Percentiles rank a stretch among this genome's conserved stretches.
These are phyloP conservation scores for Xanthia togata DNA, from an alignment of 2,888 invertebrate genomes.

Conservation along the genomic window DNA sequence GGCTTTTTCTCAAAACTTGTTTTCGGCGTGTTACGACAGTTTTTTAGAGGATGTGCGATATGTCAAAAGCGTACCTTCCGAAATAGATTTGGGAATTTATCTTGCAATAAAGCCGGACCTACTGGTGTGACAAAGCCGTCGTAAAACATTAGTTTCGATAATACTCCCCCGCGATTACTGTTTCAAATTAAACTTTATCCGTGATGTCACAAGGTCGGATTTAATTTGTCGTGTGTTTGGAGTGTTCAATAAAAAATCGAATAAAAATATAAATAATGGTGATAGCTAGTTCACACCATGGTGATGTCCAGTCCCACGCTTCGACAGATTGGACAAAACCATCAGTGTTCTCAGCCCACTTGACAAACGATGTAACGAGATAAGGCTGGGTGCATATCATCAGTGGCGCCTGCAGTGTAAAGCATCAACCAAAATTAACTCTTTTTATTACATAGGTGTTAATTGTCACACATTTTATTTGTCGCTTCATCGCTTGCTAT, in stretches of 20 bases:
- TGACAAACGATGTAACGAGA: conserved; percentile 67
- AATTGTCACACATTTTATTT: background rate
- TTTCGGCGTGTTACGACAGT: too few relatives aligned
- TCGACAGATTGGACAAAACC: conserved; percentile 68
- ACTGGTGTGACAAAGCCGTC: conserved; percentile 75
- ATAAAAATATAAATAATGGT: conserved; percentile 85
- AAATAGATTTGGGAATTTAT: conserved; percentile 76
- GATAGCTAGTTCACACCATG: conserved; percentile 83
- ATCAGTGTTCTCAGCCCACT: conserved; percentile 77
- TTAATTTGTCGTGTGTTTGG: conserved; percentile 58
- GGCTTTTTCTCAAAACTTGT: too few relatives aligned
- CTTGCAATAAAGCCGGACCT: conserved; percentile 76
- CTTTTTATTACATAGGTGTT: conserved; percentile 33
- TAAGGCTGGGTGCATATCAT: conserved; percentile 50
- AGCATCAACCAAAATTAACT: conserved; percentile 22
- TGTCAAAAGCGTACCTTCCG: conserved; percentile 74
- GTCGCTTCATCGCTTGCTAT: background rate
- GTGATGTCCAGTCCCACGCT: conserved; percentile 80
- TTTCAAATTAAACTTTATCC: conserved; percentile 65
- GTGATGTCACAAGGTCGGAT: conserved; percentile 49
- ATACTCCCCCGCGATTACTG: conserved; percentile 49
- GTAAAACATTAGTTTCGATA: conserved; percentile 72
- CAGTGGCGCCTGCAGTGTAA: conserved; percentile 28
- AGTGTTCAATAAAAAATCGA: conserved; percentile 81
- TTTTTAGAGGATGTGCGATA: too few relatives aligned